phyloP scores from a whole-genome alignment of 2,113 vertebrate species.

The Ptyas mucosa region DNA sequence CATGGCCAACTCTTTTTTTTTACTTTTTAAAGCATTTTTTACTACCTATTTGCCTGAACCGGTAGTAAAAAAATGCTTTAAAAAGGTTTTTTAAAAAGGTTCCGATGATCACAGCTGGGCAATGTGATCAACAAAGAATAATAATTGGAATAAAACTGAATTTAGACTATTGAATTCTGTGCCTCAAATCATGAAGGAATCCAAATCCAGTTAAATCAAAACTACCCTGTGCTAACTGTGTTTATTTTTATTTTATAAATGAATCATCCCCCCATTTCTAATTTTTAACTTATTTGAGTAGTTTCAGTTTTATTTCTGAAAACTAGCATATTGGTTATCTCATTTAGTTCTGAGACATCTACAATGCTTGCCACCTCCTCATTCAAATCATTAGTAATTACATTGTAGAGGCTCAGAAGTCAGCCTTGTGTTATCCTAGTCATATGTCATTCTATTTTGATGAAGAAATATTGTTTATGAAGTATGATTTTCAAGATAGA shows the following conservation, averaged over 20 bases:
- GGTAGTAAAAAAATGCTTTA: too few species aligned
- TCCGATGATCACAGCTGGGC: too few species aligned
- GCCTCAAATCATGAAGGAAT: not conserved
- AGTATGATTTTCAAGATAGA: not conserved
- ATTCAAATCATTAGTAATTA: not conserved
- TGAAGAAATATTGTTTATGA: not conserved
- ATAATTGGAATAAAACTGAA: not conserved
- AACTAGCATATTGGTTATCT: not conserved
- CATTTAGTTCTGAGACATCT: not conserved
- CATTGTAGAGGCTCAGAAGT: not conserved
- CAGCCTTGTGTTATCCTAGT: not conserved
- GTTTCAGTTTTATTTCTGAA: not conserved
- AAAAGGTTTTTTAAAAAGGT: too few species aligned
- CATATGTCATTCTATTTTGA: not conserved
- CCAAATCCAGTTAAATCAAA: not conserved
- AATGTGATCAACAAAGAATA: not conserved
- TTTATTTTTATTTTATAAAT: not conserved
- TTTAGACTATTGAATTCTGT: not conserved
- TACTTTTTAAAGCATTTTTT: too few species aligned
- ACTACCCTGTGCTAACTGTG: not conserved
- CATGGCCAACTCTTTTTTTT: too few species aligned
- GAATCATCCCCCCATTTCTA: not conserved
- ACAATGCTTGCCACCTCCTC: not conserved
- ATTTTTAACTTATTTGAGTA: not conserved
- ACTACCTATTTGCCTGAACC: too few species aligned